These are phyloP conservation scores for Danio rerio DNA, from an alignment of 2,113 vertebrate genomes.

Conservation along the genomic window GRCz12tu NC_133197.1:20886001-20886500, in stretches of 20 bases:
- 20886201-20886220: not conserved
- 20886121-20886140: constrained; percentile 6
- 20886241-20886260: constrained; percentile 5
- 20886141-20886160: constrained; percentile 2
- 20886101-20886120: not conserved
- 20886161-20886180: not conserved
- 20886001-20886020: constrained; percentile 58
- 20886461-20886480: no score
- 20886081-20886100: constrained; percentile 43
- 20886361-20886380: constrained; percentile 7
- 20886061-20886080: constrained; percentile 41
- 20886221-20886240: not conserved
- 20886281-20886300: not conserved
- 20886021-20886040: constrained; percentile 72
- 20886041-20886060: constrained; percentile 72
- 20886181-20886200: constrained; percentile 17
- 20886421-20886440: not conserved
- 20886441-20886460: no score
- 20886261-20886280: constrained; percentile 22
- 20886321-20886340: constrained; percentile 4
- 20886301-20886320: constrained; percentile 12
- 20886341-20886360: constrained; percentile 1
- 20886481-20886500: no score
- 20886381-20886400: constrained; percentile 6
- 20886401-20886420: not conserved